phyloP scores from a whole-genome alignment of 2,888 invertebrate genomes.

The Incurvaria masculella region DNA sequence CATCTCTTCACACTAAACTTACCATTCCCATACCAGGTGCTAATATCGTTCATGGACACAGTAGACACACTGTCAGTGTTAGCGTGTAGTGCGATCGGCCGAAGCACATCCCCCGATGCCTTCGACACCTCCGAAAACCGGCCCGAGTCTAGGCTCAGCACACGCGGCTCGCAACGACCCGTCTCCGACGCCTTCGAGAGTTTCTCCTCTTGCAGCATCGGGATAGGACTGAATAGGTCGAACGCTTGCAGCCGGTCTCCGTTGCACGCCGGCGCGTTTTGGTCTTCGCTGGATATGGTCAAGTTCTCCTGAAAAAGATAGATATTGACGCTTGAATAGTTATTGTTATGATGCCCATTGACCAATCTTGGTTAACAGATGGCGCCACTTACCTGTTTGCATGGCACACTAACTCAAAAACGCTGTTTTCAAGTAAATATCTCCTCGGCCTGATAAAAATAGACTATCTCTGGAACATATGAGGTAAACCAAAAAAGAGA shows the following conservation, averaged over 20 bases:
- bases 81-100: slow-evolving; percentile 33
- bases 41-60: slow-evolving; percentile 60
- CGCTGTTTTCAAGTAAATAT: no score
- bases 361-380: no score
- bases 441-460: no score
- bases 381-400: no score
- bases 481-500: no score
- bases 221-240: slow-evolving; percentile 56
- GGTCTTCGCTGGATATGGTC: slow-evolving; percentile 19
- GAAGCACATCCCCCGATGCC: slow-evolving; percentile 36
- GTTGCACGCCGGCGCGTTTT: slow-evolving; percentile 12
- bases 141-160: slow-evolving; percentile 40
- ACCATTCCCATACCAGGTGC: slow-evolving; percentile 64
- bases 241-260: slow-evolving; percentile 37
- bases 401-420: no score
- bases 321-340: no score
- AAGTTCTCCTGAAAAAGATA: slow-evolving; percentile 31
- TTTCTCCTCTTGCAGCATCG: slow-evolving; percentile 33
- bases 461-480: no score
- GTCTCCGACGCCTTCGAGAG: slow-evolving; percentile 25
- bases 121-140: slow-evolving; percentile 43
- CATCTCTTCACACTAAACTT: no score
- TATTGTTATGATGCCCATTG: no score
- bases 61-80: slow-evolving; percentile 46
- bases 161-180: slow-evolving; percentile 33